Percentiles rank a stretch among this genome's conserved stretches.
These are phyloP conservation scores for Heterohyrax brucei DNA, from an alignment of 2,797 vertebrate genomes.

Conservation along the genomic window DNA sequence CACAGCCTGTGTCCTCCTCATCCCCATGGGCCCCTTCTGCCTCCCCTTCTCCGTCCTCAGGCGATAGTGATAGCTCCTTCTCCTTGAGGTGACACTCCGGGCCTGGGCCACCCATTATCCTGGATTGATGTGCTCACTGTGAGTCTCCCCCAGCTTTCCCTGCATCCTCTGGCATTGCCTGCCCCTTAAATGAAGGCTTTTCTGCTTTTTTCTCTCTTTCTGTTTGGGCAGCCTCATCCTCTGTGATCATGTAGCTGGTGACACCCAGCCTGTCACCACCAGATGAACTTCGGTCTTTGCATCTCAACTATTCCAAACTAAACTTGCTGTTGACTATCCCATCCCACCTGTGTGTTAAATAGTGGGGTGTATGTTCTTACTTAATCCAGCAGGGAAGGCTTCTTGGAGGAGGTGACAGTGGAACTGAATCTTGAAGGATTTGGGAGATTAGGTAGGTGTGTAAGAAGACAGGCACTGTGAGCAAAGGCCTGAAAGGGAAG, in stretches of 20 bases:
- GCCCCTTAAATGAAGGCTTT: background rate
- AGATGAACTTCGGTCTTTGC: background rate
- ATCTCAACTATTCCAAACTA: conserved; percentile 6
- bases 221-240: background rate
- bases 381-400: background rate
- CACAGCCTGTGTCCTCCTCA: background rate
- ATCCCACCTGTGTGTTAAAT: background rate
- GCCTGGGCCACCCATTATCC: background rate
- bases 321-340: background rate
- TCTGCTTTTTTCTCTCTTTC: background rate
- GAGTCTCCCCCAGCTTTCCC: background rate
- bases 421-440: conserved; percentile 24
- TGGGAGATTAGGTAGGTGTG: background rate
- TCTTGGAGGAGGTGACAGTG: background rate
- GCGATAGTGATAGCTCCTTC: background rate
- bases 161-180: background rate
- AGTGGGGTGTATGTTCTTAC: background rate
- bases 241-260: background rate
- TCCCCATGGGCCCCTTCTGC: background rate
- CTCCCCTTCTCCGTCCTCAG: background rate
- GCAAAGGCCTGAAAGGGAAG: background rate
- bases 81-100: background rate
- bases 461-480: background rate
- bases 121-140: background rate
- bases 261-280: background rate